Conservation (phyloP, 2,113 vertebrate genomes). For the Ibidorhyncha struthersii region DNA sequence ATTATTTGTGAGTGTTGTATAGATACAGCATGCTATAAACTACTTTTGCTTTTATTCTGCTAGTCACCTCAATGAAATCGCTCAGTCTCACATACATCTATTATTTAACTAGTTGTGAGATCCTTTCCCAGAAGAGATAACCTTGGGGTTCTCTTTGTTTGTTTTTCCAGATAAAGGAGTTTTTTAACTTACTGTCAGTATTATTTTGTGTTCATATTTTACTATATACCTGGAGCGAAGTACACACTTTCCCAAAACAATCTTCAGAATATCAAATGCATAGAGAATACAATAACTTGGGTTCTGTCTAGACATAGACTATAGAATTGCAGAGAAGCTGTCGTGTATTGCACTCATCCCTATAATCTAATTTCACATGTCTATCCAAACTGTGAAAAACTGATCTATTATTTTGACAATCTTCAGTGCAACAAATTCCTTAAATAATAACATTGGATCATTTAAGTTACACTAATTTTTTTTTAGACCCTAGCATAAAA, state of each 20-base stretch:
- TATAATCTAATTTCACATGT: background rate
- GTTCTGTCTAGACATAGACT: background rate
- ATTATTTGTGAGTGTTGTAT: background rate
- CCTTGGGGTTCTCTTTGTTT: background rate
- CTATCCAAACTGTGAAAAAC: background rate
- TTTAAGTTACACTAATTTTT: background rate
- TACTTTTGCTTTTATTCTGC: background rate
- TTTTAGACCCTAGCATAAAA: background rate
- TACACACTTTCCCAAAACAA: background rate
- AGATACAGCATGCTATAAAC: background rate
- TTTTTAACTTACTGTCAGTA: background rate
- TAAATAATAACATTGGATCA: background rate
- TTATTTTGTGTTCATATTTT: background rate
- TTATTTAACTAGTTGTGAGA: slow-evolving; percentile 13
- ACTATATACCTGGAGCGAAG: background rate
- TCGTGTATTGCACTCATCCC: background rate
- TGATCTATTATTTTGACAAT: slow-evolving; percentile 35
- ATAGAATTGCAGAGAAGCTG: background rate
- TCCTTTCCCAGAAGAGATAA: background rate
- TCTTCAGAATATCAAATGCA: background rate
- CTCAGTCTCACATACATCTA: background rate
- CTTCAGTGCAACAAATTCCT: background rate
- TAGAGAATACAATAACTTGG: background rate
- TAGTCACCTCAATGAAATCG: background rate
- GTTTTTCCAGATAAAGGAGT: background rate